A percentile compares a stretch with the other conserved stretches of the same genome.
phyloP scores from a whole-genome alignment of 2,113 vertebrate species.

The Columba livia region DNA sequence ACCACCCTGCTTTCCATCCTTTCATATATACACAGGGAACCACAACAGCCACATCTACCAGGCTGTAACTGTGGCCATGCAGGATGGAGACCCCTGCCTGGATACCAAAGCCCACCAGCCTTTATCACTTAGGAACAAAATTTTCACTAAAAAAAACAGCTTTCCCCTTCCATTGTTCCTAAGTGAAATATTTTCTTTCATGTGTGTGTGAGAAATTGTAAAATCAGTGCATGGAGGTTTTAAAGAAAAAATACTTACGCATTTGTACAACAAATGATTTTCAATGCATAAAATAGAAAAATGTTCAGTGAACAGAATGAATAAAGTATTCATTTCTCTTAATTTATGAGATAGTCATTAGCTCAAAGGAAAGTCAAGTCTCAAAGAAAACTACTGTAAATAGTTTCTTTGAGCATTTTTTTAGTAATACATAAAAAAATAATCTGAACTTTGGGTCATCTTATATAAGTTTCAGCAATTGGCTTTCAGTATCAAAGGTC shows the following conservation, averaged over 20 bases:
- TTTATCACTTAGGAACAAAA: background rate
- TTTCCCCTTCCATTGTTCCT: background rate
- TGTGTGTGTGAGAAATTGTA: background rate
- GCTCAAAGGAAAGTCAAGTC: background rate
- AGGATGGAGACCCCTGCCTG: background rate
- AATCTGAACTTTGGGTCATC: background rate
- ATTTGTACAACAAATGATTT: background rate
- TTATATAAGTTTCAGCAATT: background rate
- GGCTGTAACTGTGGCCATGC: background rate
- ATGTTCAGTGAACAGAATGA: background rate
- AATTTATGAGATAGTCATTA: background rate
- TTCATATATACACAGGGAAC: background rate
- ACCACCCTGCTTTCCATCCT: background rate
- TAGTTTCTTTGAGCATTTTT: background rate
- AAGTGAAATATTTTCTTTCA: background rate
- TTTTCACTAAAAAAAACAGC: background rate
- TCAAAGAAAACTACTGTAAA: background rate
- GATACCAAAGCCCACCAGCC: background rate
- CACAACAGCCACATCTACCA: background rate
- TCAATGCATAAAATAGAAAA: background rate
- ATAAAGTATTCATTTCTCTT: background rate
- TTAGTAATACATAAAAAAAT: background rate
- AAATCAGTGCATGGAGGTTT: background rate
- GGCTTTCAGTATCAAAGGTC: background rate
- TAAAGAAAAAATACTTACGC: background rate